Conservation (phyloP, 1,140 invertebrate species). For the Lucilia cuprina region DNA sequence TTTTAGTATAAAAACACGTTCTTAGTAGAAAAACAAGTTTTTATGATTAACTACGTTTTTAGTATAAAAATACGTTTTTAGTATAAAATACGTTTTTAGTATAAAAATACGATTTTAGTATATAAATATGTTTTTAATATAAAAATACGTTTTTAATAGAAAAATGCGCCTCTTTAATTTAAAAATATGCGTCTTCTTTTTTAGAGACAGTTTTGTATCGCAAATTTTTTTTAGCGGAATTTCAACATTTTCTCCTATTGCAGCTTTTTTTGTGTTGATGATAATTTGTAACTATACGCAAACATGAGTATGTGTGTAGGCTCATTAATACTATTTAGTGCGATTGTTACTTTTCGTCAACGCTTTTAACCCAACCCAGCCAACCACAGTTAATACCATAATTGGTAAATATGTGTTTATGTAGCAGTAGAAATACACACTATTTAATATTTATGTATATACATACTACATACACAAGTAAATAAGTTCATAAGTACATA, state of each 20-base stretch:
- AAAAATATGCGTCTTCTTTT: background rate
- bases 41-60: no score
- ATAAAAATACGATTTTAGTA: no score
- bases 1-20: no score
- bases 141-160: no score
- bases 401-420: background rate
- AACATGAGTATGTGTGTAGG: background rate
- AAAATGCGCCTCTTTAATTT: no score
- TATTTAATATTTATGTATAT: background rate
- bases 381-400: background rate
- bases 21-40: no score
- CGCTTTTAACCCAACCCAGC: background rate
- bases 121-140: no score
- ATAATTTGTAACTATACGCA: background rate
- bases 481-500: no score
- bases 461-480: background rate
- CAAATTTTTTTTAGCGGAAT: background rate
- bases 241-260: background rate
- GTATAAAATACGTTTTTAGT: no score
- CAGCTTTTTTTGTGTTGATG: background rate
- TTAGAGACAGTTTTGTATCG: background rate
- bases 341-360: slow-evolving; percentile 6
- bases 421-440: background rate
- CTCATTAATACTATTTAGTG: background rate
- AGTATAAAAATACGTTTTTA: no score